Evolutionary conservation across 2,113 vertebrate species (phyloP).

Genomic region (Nymphicus hollandicus): DNA sequence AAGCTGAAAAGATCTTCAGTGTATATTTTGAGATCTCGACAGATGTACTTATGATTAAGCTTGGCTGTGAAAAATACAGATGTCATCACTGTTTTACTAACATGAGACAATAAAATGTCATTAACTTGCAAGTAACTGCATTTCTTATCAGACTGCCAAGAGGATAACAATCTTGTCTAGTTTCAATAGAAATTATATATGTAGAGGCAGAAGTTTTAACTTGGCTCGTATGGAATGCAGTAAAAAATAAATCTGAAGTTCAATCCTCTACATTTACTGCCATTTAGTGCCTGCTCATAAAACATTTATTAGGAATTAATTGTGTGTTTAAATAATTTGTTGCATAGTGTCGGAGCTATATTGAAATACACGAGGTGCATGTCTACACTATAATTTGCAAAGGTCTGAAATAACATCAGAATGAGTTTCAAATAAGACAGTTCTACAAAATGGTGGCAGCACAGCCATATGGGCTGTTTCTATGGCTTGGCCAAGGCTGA

Average conservation of each 20-base stretch:
- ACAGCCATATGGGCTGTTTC: neutral
- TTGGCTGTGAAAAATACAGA: neutral
- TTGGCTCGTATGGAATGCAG: neutral
- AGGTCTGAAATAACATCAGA: neutral
- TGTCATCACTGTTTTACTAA: neutral
- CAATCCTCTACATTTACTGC: neutral
- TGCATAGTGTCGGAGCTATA: neutral
- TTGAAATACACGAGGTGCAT: neutral
- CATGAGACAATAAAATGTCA: neutral
- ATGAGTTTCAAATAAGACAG: neutral
- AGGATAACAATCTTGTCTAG: neutral
- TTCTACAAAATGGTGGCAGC: neutral
- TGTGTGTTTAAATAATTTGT: neutral
- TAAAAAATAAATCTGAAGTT: neutral
- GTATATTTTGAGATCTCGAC: neutral
- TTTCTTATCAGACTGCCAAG: neutral
- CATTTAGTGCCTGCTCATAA: neutral
- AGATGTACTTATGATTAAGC: neutral
- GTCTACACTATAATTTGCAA: neutral
- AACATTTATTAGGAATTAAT: neutral
- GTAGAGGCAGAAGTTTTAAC: neutral
- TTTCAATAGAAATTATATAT: neutral
- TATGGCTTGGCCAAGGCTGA: neutral
- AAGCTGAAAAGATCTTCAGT: neutral
- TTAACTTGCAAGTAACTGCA: neutral